Conservation (phyloP, 2,888 invertebrate genomes). For the Siphlonurus alternatus region DNA sequence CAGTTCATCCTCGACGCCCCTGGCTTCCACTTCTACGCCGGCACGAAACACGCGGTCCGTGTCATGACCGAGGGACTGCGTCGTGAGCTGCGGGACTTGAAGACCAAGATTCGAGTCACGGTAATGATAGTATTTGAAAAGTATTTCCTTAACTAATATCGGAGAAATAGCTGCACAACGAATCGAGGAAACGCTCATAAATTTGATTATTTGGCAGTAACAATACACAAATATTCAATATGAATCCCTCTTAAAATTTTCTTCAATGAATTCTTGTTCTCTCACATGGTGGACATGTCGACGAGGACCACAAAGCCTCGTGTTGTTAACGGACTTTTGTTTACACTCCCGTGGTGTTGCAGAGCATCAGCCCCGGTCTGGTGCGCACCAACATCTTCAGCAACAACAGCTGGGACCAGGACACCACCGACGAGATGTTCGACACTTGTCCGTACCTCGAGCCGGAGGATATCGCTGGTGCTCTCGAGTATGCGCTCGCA, state of each 20-base stretch:
- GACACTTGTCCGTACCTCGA: background rate
- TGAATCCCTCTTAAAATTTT: no score
- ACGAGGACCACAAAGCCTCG: no score
- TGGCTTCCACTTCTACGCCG: background rate
- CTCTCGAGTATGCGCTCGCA: background rate
- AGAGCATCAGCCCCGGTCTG: background rate
- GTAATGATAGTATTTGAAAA: no score
- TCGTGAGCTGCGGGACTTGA: background rate
- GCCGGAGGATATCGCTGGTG: background rate
- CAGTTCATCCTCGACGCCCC: background rate
- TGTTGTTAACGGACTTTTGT: no score
- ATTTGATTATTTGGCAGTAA: no score
- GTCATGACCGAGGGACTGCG: slow-evolving; percentile 1
- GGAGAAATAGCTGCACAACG: no score
- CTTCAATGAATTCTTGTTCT: no score
- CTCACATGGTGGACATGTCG: no score
- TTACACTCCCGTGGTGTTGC: no score
- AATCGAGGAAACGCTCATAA: no score
- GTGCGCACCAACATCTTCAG: background rate
- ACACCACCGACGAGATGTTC: background rate
- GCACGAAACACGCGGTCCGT: background rate
- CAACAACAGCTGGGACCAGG: background rate
- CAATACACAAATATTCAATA: no score
- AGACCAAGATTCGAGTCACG: background rate
- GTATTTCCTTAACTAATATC: no score